Base-by-base conservation (phyloP, 2,888 invertebrate genomes). In the Papilio demoleus region DNA sequence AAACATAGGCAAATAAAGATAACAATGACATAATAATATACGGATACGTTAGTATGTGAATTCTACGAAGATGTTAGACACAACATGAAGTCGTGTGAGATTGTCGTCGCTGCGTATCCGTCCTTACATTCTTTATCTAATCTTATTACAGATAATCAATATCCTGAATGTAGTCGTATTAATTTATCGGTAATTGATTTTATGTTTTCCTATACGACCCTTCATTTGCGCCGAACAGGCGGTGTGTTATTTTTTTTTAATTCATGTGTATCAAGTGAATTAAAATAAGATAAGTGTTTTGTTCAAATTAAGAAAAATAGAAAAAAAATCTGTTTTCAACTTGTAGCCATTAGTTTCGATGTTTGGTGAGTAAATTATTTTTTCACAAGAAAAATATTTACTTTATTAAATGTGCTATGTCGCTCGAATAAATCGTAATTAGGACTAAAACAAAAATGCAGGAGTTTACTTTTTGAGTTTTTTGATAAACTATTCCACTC, bases 71-170 rank as follows among this genome's bases (percentile, higher is more conserved):
- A 31, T 36, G 50, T 22, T 22, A 36, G 38, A 47, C 36, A 50
- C 27, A 63, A 47, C 31, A 50, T 60, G 24, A 24, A 40, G 60
- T 60, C 60, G 60, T 40, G 60, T 24, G 60, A 40, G 38, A 50
- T 6, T 14, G 40, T 64, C 31, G 38, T 22, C 27, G 17, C 14
- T 58, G 64, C 50, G 47, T n/a, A 50, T 31, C 50, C 58, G 50
- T 59, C 68, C 50, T 65, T 53, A 65, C 58, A 68, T 65, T 61
- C 64, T 68, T 65, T 68, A 65, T 68, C 68, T 68, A 65, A 68
- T 68, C 68, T 60, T 31, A 65, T 68, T 68, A 68, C 17, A n/a
- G 60, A 42, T 68, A 68, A 65, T 68, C 65, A 65, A 60, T 68
- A 65, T 65, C 65, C 38, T 50, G 60, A 31, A 68, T 22, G 27